Evolutionary conservation across 2,113 vertebrate genomes (phyloP).

Genomic region (Oncorhynchus kisutch): DNA sequence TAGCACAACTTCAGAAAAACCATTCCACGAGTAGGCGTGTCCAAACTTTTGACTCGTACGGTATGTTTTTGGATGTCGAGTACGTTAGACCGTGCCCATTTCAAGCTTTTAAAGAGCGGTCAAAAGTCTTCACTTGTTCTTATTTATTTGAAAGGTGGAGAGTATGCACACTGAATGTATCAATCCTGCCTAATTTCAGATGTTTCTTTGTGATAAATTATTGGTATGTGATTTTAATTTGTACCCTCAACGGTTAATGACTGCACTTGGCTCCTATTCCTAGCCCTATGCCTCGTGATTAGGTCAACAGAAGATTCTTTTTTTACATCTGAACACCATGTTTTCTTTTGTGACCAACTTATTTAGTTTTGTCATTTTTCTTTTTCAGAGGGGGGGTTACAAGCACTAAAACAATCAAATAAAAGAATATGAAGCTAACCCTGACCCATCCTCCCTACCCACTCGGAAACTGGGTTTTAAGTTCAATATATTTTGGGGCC

Average conservation of each 20-base stretch:
- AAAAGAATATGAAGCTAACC: too few species aligned
- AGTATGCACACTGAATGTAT: conserved; percentile 76
- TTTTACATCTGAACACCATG: conserved; percentile 37
- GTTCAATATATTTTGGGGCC: conserved; percentile 36
- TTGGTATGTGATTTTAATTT: conserved; percentile 44
- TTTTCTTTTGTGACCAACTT: conserved; percentile 14
- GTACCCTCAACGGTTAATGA: background rate
- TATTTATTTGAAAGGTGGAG: conserved; percentile 40
- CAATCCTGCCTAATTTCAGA: conserved; percentile 62
- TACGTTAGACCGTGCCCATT: too few species aligned
- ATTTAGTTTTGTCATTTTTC: background rate
- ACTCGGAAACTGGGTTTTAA: too few species aligned
- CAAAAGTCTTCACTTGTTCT: conserved; percentile 42
- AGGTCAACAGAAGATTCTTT: conserved; percentile 11
- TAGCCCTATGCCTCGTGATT: background rate
- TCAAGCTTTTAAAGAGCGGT: background rate
- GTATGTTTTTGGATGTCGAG: too few species aligned
- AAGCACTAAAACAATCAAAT: too few species aligned
- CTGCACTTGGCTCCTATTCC: conserved; percentile 19
- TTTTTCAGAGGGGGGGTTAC: conserved; percentile 42
- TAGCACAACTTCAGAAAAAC: too few species aligned
- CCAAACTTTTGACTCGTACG: too few species aligned
- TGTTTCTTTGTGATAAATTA: conserved; percentile 38
- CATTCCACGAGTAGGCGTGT: too few species aligned
- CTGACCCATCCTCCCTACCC: too few species aligned